Percentiles rank a stretch among this genome's conserved stretches.
Evolutionary conservation across 92 coral and sea anemone genomes (phyloP).

Genomic region (Muricea muricata): DNA sequence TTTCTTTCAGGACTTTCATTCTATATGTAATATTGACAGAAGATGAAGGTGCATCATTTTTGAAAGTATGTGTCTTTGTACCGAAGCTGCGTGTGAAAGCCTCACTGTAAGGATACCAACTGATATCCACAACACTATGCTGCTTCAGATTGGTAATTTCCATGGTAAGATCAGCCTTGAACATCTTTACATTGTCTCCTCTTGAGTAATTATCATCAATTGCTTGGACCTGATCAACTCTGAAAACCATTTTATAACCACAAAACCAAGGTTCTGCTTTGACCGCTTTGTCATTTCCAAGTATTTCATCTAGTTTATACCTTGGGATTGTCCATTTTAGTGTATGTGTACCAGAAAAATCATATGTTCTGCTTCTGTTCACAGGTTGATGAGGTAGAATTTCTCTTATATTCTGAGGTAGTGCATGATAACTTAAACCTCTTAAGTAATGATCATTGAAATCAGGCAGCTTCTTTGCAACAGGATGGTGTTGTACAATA

Average conservation of each 20-base stretch:
- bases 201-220: too few relatives aligned
- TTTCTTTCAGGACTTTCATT: too few relatives aligned
- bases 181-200: not conserved
- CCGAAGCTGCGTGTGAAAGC: not conserved
- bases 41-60: not conserved
- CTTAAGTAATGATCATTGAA: not conserved
- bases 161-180: not conserved
- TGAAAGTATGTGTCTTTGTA: too few relatives aligned
- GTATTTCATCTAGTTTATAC: not conserved
- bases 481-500: not conserved
- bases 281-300: not conserved
- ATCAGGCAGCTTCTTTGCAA: not conserved
- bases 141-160: not conserved
- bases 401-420: not conserved
- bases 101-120: not conserved
- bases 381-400: not conserved
- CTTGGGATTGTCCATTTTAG: not conserved
- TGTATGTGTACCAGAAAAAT: not conserved
- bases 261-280: not conserved
- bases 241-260: not conserved
- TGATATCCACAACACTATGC: not conserved
- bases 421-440: conserved; percentile 19
- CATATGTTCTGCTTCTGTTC: not conserved
- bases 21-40: too few relatives aligned
- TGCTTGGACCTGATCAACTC: not conserved